Percentiles rank a stretch among this genome's conserved stretches.
Conservation (phyloP, 2,113 vertebrate species). For the Saguinus midas region DNA sequence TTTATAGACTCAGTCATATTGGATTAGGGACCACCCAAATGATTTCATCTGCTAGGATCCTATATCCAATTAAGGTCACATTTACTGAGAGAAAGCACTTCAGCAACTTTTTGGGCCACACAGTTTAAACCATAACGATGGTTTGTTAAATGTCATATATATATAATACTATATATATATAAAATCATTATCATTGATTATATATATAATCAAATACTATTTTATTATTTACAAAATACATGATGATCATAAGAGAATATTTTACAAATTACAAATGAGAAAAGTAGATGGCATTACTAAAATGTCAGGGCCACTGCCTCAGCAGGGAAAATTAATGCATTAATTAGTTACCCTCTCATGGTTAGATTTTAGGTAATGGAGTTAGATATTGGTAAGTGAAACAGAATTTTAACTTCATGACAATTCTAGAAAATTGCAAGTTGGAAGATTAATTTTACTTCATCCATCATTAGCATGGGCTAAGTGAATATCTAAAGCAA, state of each 20-base stretch:
- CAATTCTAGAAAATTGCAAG: not conserved
- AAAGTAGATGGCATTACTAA: not conserved
- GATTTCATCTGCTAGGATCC: not conserved
- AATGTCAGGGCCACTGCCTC: not conserved
- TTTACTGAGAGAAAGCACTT: not conserved
- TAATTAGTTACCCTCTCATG: not conserved
- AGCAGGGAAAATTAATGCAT: not conserved
- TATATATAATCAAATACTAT: not conserved
- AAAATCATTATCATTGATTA: too few relatives aligned
- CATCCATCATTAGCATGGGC: not conserved
- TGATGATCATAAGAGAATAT: not conserved
- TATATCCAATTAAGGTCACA: not conserved
- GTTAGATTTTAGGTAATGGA: not conserved
- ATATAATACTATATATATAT: too few relatives aligned
- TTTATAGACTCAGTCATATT: not conserved
- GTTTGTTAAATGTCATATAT: not conserved
- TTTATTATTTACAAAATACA: constrained; percentile 76
- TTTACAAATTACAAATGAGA: constrained; percentile 51
- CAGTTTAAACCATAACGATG: not conserved
- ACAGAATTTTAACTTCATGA: not conserved
- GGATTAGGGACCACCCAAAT: not conserved
- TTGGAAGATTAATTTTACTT: not conserved
- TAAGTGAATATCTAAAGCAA: not conserved
- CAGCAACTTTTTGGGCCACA: not conserved
- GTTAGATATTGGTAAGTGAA: not conserved